A percentile compares a stretch with the other conserved stretches of the same genome.
Evolutionary conservation across 2,113 vertebrate species (phyloP).

Genomic region (Vulpes lagopus): DNA sequence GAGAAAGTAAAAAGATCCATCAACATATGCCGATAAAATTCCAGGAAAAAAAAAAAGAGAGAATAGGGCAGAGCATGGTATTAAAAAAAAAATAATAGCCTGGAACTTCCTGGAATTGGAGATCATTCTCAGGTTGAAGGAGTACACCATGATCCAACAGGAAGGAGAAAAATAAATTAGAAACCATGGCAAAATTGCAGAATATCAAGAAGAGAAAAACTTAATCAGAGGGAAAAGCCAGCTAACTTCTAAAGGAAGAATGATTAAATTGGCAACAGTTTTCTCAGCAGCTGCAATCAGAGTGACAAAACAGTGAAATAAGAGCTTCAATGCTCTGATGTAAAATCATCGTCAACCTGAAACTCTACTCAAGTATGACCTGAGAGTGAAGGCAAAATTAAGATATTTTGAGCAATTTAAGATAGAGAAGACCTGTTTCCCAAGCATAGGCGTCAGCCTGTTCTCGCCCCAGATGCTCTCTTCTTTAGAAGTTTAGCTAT

Average conservation of each 20-base stretch:
- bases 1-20: background rate
- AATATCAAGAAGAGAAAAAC: background rate
- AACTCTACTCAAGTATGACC: background rate
- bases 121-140: background rate
- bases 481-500: background rate
- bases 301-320: background rate
- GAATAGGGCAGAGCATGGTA: background rate
- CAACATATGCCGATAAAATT: constrained; percentile 14
- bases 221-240: background rate
- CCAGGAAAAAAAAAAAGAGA: background rate
- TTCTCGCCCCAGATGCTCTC: background rate
- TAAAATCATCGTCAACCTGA: background rate
- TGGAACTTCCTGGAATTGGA: constrained; percentile 16
- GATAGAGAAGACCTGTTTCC: background rate
- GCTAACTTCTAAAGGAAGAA: background rate
- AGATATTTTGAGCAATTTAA: background rate
- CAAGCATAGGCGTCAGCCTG: background rate
- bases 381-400: constrained; percentile 19
- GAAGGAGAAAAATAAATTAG: background rate
- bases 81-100: background rate
- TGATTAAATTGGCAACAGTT: background rate
- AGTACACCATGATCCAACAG: background rate
- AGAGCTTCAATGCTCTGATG: background rate
- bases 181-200: background rate
- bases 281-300: background rate